phyloP scores from a whole-genome alignment of 2,888 invertebrate genomes.

The Tricholauxania praeusta region DNA sequence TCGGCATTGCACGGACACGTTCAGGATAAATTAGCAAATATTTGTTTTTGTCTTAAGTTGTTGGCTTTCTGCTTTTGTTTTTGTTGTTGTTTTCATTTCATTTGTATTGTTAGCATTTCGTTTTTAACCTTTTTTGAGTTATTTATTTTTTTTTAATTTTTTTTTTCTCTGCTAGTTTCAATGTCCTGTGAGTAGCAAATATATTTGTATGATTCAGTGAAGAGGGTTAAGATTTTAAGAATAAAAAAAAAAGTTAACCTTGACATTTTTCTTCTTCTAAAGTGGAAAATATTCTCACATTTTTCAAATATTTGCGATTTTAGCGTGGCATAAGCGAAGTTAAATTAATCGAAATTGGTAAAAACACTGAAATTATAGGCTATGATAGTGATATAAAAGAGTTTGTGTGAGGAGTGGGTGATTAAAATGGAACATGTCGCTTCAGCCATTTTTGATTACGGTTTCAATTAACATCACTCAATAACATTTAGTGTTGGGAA shows the following conservation, averaged over 20 bases:
- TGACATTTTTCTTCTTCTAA: slow-evolving; percentile 53
- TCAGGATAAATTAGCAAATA: slow-evolving; percentile 64
- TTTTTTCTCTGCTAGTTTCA: not conserved
- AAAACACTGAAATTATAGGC: too few relatives aligned
- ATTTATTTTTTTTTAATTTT: slow-evolving; percentile 11
- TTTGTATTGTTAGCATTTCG: slow-evolving; percentile 1
- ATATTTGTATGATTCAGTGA: not conserved
- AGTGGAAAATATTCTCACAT: not conserved
- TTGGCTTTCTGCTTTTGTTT: slow-evolving; percentile 31
- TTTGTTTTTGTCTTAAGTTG: slow-evolving; percentile 53
- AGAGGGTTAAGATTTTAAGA: too few relatives aligned
- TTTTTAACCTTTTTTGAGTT: not conserved
- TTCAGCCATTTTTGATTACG: too few relatives aligned
- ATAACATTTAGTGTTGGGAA: too few relatives aligned
- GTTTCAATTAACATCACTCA: too few relatives aligned
- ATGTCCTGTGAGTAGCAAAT: not conserved
- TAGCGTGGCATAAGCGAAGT: too few relatives aligned
- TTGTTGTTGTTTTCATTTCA: not conserved
- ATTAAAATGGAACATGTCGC: too few relatives aligned
- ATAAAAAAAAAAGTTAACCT: slow-evolving; percentile 52
- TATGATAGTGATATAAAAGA: too few relatives aligned
- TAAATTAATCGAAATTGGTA: too few relatives aligned
- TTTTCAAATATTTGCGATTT: too few relatives aligned
- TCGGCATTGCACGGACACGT: slow-evolving; percentile 52
- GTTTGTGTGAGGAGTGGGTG: too few relatives aligned